These are phyloP conservation scores for Balaeniceps rex DNA, from an alignment of 2,113 vertebrate genomes.

Conservation along the genomic window DNA sequence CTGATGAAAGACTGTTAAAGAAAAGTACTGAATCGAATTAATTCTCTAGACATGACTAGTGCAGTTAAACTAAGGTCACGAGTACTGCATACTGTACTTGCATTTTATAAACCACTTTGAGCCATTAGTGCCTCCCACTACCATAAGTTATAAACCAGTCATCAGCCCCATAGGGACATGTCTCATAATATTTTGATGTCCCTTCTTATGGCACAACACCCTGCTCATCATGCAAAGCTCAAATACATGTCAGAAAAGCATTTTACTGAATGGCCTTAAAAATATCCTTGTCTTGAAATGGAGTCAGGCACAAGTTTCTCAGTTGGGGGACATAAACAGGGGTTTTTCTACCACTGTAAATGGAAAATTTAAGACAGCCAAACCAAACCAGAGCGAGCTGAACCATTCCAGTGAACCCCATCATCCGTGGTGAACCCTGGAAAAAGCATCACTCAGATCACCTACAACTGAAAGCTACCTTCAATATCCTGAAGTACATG, in stretches of 20 bases:
- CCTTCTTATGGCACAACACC: not conserved
- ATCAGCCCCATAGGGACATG: not conserved
- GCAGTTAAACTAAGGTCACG: constrained; percentile 17
- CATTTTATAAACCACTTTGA: not conserved
- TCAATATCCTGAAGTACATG: not conserved
- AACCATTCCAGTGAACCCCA: not conserved
- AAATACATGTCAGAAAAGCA: not conserved
- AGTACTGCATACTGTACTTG: not conserved
- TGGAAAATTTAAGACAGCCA: not conserved
- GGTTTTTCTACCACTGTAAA: not conserved
- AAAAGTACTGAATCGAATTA: not conserved
- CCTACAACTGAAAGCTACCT: not conserved
- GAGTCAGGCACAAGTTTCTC: not conserved
- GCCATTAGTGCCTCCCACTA: not conserved
- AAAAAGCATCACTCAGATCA: not conserved
- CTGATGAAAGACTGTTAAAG: constrained; percentile 1
- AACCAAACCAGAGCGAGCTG: not conserved
- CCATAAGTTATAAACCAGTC: not conserved
- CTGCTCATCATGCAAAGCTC: not conserved
- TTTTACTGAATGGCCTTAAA: not conserved
- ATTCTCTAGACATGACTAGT: not conserved
- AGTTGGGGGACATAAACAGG: accelerated
- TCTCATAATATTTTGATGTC: not conserved
- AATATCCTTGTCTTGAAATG: not conserved
- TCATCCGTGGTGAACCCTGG: accelerated